These are phyloP conservation scores for Hiodon tergisus DNA, from an alignment of 2,113 vertebrate genomes.

Conservation along the genomic window DNA sequence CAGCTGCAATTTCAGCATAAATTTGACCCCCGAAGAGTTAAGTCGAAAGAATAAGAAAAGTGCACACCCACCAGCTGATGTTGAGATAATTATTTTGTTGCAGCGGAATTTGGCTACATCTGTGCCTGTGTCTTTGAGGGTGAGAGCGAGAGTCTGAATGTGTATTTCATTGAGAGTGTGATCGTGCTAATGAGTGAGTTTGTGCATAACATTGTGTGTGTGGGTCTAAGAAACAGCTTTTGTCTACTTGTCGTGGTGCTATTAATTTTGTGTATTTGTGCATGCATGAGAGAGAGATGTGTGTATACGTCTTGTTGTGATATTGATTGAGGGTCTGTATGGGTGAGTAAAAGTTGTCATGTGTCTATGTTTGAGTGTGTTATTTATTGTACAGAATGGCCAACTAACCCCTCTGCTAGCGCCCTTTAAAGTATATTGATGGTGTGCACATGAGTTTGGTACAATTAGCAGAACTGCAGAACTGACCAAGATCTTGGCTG, in stretches of 20 bases:
- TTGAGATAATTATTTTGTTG: conserved; percentile 37
- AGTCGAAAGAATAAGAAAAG: conserved; percentile 5
- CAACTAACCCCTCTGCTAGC: no score
- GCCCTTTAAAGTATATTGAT: no score
- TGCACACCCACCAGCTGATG: conserved; percentile 32
- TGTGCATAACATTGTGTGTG: background rate
- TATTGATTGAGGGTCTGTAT: no score
- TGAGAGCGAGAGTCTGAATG: background rate
- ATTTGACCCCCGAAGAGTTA: conserved; percentile 17
- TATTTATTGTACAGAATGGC: no score
- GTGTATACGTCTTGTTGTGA: no score
- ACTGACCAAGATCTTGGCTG: no score
- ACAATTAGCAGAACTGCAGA: no score
- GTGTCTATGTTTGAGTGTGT: no score
- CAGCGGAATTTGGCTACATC: conserved; percentile 24
- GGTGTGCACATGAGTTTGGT: no score
- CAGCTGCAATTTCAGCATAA: conserved; percentile 16
- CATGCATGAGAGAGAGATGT: background rate
- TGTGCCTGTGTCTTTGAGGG: conserved; percentile 2
- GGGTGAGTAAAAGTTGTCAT: no score
- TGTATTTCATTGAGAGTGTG: background rate
- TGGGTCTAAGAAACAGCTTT: background rate
- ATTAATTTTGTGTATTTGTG: background rate
- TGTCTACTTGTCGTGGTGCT: background rate
- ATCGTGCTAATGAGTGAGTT: conserved; percentile 6